Percentiles rank a stretch among this genome's conserved stretches.
Evolutionary conservation across 1,140 invertebrate genomes (phyloP).

Genomic region (Potamilus streckersoni): DNA sequence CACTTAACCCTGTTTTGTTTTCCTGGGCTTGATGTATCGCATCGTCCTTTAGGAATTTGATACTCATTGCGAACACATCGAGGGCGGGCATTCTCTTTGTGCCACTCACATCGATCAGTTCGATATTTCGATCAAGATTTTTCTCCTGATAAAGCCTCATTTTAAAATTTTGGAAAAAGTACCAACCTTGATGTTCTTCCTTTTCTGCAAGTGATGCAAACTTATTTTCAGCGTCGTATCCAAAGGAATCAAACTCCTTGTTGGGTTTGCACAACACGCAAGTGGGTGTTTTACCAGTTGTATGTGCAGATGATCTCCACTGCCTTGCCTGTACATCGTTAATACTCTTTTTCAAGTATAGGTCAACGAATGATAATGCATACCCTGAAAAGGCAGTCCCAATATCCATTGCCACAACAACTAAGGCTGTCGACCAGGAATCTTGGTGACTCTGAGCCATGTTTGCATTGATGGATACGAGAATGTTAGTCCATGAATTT

Average conservation of each 20-base stretch:
- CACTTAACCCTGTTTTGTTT: neutral
- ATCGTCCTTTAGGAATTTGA: conserved; percentile 1
- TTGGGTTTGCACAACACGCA: conserved; percentile 13
- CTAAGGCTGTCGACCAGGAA: neutral
- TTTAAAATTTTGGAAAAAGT: conserved; percentile 31
- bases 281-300: conserved; percentile 29
- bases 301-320: conserved; percentile 1
- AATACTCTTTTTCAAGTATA: neutral
- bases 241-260: conserved; percentile 19
- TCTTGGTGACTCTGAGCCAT: too few species aligned
- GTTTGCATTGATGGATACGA: too few species aligned
- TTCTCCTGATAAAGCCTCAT: conserved; percentile 25
- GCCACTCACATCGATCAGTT: too few species aligned
- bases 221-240: conserved; percentile 32
- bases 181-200: conserved; percentile 13
- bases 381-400: conserved; percentile 24
- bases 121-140: neutral
- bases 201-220: conserved; percentile 22
- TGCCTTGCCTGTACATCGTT: conserved; percentile 7
- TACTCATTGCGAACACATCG: neutral
- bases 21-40: neutral
- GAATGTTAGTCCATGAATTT: too few species aligned
- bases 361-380: conserved; percentile 16
- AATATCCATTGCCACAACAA: conserved; percentile 23
- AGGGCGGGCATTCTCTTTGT: neutral